Evolutionary conservation across 2,888 invertebrate species (phyloP).

Genomic region (Resseliella maxima): DNA sequence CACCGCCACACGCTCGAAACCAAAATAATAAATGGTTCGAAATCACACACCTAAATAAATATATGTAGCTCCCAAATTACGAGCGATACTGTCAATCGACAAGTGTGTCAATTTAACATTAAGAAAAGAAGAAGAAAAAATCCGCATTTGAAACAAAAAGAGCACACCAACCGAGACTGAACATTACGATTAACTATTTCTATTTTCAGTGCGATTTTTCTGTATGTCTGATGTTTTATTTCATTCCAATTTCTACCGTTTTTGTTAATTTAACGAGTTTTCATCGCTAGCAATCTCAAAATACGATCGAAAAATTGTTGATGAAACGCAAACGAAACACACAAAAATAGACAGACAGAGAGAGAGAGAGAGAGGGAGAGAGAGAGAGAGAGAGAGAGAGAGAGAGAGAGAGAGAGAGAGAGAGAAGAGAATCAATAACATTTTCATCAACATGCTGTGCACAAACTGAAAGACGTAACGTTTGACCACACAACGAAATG

Average conservation of each 20-base stretch:
- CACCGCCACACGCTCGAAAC: neutral
- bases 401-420: neutral
- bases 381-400: neutral
- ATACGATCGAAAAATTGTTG: neutral
- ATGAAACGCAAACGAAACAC: neutral
- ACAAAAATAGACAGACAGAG: neutral
- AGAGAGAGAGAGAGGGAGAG: neutral
- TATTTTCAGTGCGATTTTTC: neutral
- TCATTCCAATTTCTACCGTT: neutral
- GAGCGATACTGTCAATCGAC: constrained; percentile 16
- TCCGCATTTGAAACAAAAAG: neutral
- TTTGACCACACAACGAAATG: constrained; percentile 32
- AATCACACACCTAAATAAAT: constrained; percentile 18
- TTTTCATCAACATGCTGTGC: constrained; percentile 20
- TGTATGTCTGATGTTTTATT: neutral
- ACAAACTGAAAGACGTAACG: constrained; percentile 18
- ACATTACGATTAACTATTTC: constrained; percentile 1
- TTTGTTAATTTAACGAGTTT: constrained; percentile 34
- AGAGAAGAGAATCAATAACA: constrained; percentile 7
- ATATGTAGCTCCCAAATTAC: constrained; percentile 5
- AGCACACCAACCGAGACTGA: constrained; percentile 22
- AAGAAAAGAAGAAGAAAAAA: neutral
- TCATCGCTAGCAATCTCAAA: neutral
- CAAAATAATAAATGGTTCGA: neutral
- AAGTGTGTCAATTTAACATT: constrained; percentile 35